These are phyloP conservation scores for Parus major DNA, from an alignment of 2,113 vertebrate genomes.

Conservation along the genomic window DNA sequence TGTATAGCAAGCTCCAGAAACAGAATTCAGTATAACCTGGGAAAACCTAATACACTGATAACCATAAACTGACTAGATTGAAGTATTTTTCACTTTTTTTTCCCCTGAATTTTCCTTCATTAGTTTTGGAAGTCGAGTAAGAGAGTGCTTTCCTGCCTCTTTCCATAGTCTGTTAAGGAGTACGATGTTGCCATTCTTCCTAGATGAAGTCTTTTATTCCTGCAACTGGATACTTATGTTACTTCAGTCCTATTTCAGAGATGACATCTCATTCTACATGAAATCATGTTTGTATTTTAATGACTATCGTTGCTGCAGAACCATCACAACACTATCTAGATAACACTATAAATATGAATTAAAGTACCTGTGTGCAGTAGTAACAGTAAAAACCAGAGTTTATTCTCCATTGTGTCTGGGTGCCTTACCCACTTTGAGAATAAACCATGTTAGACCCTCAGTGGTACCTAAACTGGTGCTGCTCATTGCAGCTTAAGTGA, in stretches of 20 bases:
- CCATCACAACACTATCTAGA: background rate
- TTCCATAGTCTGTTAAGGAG: background rate
- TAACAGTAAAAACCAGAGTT: background rate
- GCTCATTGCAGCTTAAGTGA: background rate
- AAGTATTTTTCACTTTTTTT: background rate
- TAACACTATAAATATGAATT: background rate
- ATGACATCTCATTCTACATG: constrained; percentile 1
- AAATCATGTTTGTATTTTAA: constrained; percentile 22
- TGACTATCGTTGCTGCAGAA: background rate
- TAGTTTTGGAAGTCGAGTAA: background rate
- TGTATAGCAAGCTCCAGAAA: background rate
- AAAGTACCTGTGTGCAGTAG: background rate
- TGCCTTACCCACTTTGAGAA: background rate
- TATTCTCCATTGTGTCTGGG: background rate
- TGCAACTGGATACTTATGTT: constrained; percentile 30
- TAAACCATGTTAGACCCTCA: rapidly evolving
- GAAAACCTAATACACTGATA: background rate
- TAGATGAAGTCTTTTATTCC: constrained; percentile 47
- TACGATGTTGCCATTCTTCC: background rate
- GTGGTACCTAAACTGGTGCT: background rate
- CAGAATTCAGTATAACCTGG: background rate
- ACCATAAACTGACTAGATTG: background rate
- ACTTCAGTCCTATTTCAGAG: constrained; percentile 36
- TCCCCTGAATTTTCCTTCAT: background rate
- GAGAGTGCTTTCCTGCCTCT: background rate